These are phyloP conservation scores for Myxocyprinus asiaticus DNA, from an alignment of 2,113 vertebrate species.

Conservation along the genomic window DNA sequence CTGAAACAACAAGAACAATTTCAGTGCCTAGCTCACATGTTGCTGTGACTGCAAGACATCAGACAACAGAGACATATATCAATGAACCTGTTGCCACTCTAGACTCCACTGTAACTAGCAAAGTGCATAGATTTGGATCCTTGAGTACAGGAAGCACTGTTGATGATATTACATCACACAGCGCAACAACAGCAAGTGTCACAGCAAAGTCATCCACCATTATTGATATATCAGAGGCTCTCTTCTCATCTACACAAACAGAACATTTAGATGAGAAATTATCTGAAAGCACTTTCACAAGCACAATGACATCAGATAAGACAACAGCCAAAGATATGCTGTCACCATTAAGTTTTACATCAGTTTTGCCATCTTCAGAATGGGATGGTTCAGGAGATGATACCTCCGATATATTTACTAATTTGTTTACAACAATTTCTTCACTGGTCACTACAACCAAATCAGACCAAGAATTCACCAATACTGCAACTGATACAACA, in stretches of 20 bases:
- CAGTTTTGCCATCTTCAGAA: neutral
- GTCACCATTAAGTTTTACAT: neutral
- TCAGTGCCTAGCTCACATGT: too few species aligned
- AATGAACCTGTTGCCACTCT: too few species aligned
- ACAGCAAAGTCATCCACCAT: neutral
- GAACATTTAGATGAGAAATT: neutral
- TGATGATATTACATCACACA: too few species aligned
- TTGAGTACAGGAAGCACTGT: too few species aligned
- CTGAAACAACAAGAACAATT: too few species aligned
- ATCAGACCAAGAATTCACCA: neutral
- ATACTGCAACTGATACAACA: neutral
- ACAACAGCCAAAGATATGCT: neutral
- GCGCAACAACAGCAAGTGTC: too few species aligned
- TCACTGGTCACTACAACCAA: neutral
- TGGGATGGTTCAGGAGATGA: neutral
- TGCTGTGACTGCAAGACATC: too few species aligned
- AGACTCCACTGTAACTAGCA: too few species aligned
- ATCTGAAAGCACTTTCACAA: neutral
- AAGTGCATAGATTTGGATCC: too few species aligned
- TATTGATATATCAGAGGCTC: constrained; percentile 7
- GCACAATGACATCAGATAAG: neutral
- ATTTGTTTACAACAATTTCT: neutral
- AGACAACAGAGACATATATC: too few species aligned
- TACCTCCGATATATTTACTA: neutral
- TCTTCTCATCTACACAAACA: neutral